phyloP scores from a whole-genome alignment of 2,797 vertebrate species.

The Cuniculus paca region DNA sequence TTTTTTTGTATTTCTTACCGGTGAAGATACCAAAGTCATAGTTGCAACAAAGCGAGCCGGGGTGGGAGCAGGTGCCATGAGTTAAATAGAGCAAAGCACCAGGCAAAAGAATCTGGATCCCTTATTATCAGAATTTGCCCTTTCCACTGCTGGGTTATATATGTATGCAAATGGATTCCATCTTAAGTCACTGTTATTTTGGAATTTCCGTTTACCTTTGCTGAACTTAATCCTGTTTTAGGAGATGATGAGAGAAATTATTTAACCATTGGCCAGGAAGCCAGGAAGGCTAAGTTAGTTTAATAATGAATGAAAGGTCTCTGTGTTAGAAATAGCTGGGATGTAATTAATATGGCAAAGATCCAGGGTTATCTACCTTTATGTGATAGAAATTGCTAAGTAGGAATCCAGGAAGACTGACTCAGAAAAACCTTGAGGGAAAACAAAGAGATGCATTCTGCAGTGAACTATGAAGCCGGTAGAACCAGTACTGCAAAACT shows the following conservation, averaged over 20 bases:
- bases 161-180: background rate
- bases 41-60: background rate
- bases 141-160: background rate
- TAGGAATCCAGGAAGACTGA: constrained; percentile 22
- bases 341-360: background rate
- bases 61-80: background rate
- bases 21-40: background rate
- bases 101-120: background rate
- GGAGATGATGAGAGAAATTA: constrained; percentile 10
- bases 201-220: constrained; percentile 44
- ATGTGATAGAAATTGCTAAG: constrained; percentile 18
- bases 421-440: constrained; percentile 18
- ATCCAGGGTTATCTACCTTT: constrained; percentile 4
- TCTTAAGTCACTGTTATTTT: constrained; percentile 21
- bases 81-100: background rate
- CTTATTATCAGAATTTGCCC: background rate
- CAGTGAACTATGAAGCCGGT: background rate
- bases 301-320: constrained; percentile 25
- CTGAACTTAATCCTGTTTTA: constrained; percentile 2
- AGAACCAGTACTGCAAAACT: constrained; percentile 30
- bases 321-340: constrained; percentile 45
- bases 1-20: background rate
- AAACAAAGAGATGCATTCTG: background rate
- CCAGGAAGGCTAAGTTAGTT: background rate
- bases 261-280: constrained; percentile 11